Base-by-base conservation (phyloP, 2,797 vertebrate genomes). In the Phataginus tricuspis region DNA sequence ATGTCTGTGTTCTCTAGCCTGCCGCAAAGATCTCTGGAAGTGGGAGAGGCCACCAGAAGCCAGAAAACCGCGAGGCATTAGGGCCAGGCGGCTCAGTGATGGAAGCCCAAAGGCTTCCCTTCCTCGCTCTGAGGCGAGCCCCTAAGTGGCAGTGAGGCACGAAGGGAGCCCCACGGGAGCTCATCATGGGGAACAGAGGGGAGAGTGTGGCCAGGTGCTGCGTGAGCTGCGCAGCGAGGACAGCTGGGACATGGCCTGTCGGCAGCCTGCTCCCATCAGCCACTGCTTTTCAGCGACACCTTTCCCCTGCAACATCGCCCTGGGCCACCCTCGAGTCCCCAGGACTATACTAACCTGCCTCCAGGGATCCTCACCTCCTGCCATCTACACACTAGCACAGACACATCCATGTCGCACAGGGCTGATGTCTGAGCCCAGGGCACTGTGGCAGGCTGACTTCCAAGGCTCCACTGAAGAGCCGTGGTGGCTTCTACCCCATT, bases 351-450 rank as follows among this genome's bases (percentile, higher is more conserved):
- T 13, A 14, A 53, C 49, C 19, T 14, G 49, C 21, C 25, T 31
- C 61, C 37, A 31, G 0, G 5, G n/a, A 31, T 34, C 16, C 34
- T 49, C 31, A 0, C 16, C 31, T 27, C 57, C 55, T 6, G 1
- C 21, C 4, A 21, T 39, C 23, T n/a, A 37, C 11, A 5, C 68
- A 39, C 16, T 0, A 2, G 71, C 53, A 3, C 1, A 69, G 34
- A 39, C 1, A 0, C 29, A 7, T 37, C 66, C 42, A 10, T 7
- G 0, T 0, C 16, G 13, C n/a, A 37, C 2, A 31, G 12, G 2
- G 25, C 42, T 19, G 55, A 66, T 21, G 15, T 69, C 82, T 68
- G 59, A 45, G 49, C 31, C 37, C 25, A 21, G 55, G 37, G 53
- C 31, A 42, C 14, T 1, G 7, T 4, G n/a, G 42, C 61, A n/a